Base-by-base conservation (phyloP, 1,140 invertebrate genomes). In the Vanessa tameamea region DNA sequence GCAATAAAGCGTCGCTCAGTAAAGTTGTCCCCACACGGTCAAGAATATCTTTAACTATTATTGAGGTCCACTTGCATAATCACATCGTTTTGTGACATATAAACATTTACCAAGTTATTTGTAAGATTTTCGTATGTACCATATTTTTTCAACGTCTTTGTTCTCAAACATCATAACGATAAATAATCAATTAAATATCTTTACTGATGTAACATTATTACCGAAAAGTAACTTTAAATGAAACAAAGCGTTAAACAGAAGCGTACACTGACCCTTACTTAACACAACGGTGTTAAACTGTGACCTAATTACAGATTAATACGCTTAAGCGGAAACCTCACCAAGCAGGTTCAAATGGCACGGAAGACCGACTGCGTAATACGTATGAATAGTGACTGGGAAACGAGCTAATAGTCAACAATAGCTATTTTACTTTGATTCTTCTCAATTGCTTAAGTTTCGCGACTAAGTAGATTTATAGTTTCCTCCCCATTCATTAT, bases 251-350 rank as follows among this genome's bases (percentile, higher is more conserved):
- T 72, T 71, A 43, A 43, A 77, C 70, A 67, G 70, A 71, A 80
- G 81, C 78, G 86, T 83, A 69, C 89, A 87, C 65, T 90, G 88
- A 91, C 88, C 89, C 78, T 84, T 83, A 83, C 82, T 88, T 90
- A 82, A 87, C 87, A 86, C 84, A 77, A 78, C 81, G 78, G 84
- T 85, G 84, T 90, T 87, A 89, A 85, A 88, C 84, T 88, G 86
- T 84, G 89, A 92, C 90, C 90, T 87, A 92, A 92, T 92, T 92
- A 87, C 82, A 87, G 85, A 91, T 91, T 91, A 91, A 92, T 92
- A 87, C 88, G 86, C 86, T 91, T 92, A 92, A 87, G 84, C 88
- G 87, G 90, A 92, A 92, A 91, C 90, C 90, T 91, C 89, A 92
- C 89, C 88, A 91, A 90, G 87, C 87, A 83, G 85, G 87, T 89